A percentile compares a stretch with the other conserved stretches of the same genome.
These are phyloP conservation scores for Camelus dromedarius DNA, from an alignment of 2,113 vertebrate species.

Conservation along the genomic window DNA sequence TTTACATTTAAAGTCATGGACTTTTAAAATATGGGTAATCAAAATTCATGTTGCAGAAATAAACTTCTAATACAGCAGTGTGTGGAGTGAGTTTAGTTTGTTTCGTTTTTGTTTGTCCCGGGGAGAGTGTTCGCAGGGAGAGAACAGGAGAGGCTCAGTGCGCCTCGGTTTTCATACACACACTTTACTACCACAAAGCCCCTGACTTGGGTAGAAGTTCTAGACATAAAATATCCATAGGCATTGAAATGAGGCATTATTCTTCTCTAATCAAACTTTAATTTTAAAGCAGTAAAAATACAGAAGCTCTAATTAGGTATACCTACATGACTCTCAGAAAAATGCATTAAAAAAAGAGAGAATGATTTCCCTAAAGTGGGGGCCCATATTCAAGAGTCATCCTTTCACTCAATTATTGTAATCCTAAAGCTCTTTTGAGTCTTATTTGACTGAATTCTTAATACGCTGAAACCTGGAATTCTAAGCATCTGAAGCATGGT, in stretches of 20 bases:
- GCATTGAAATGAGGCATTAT: neutral
- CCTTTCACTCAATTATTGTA: conserved; percentile 59
- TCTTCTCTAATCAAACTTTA: neutral
- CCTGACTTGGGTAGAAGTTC: neutral
- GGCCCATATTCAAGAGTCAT: conserved; percentile 46
- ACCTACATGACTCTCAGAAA: neutral
- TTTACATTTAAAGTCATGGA: neutral
- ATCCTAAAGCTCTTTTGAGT: conserved; percentile 69
- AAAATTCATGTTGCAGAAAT: neutral
- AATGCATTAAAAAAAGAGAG: neutral
- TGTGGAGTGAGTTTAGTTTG: neutral
- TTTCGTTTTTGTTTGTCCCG: neutral
- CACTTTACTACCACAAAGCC: neutral
- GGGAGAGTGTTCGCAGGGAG: rapidly evolving
- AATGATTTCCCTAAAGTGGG: conserved; percentile 51
- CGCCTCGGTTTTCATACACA: neutral
- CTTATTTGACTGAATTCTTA: conserved; percentile 75
- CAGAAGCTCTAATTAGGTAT: neutral
- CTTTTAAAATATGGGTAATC: neutral
- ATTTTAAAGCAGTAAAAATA: neutral
- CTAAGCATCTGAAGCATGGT: conserved; percentile 48
- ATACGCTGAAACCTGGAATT: conserved; percentile 77
- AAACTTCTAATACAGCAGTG: neutral
- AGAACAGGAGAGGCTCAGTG: neutral
- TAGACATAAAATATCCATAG: neutral